Conservation (phyloP, 2,113 vertebrate species). For the Oncorhynchus masou region DNA sequence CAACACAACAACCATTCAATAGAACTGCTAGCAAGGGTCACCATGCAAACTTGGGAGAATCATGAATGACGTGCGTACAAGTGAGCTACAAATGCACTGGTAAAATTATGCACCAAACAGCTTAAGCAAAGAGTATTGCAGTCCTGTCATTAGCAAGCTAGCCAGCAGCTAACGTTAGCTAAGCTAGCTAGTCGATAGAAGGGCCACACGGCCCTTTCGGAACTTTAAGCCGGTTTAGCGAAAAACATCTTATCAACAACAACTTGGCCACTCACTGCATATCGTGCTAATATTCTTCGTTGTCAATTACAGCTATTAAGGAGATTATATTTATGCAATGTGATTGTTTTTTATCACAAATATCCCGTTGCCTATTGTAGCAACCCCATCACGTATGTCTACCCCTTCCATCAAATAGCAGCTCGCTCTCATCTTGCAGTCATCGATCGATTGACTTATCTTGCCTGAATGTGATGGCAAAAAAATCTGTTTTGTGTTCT, state of each 20-base stretch:
- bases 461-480: background rate
- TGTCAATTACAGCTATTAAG: constrained; percentile 3
- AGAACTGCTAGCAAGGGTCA: too few species aligned
- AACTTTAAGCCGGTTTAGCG: constrained; percentile 38
- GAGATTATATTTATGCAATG: background rate
- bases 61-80: too few species aligned
- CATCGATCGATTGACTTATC: background rate
- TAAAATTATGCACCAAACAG: too few species aligned
- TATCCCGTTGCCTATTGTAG: background rate
- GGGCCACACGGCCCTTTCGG: constrained; percentile 10
- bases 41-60: too few species aligned
- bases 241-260: background rate
- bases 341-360: background rate
- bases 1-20: too few species aligned
- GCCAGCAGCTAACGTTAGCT: background rate
- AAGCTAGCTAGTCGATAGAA: background rate
- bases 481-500: too few species aligned
- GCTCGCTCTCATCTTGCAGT: background rate
- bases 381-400: constrained; percentile 34
- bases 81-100: too few species aligned
- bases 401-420: background rate
- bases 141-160: constrained; percentile 32
- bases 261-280: constrained; percentile 67
- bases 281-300: constrained; percentile 21
- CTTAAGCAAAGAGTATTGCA: too few species aligned